Conservation (phyloP, 2,113 vertebrate species). For the rabbit (Oryctolagus cuniculus) region mOryCun1.1 NC_091435.1:105743501-105744000, state of each 20-base stretch:
- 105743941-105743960: too few species aligned
- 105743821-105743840: too few species aligned
- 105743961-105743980: background rate
- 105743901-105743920: too few species aligned
- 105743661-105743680: background rate
- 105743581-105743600: background rate
- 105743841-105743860: too few species aligned
- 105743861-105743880: too few species aligned
- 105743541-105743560: background rate
- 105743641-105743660: background rate
- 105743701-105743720: too few species aligned
- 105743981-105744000: background rate
- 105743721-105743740: too few species aligned
- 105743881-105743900: too few species aligned
- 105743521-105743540: background rate
- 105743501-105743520: background rate
- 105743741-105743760: too few species aligned
- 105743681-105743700: too few species aligned
- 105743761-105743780: too few species aligned
- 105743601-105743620: constrained; percentile 12
- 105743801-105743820: background rate
- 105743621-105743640: background rate
- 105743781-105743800: background rate
- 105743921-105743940: too few species aligned
- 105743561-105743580: background rate